These are phyloP conservation scores for Zeugodacus cucurbitae DNA, from an alignment of 1,140 invertebrate genomes.

Conservation along the genomic window DNA sequence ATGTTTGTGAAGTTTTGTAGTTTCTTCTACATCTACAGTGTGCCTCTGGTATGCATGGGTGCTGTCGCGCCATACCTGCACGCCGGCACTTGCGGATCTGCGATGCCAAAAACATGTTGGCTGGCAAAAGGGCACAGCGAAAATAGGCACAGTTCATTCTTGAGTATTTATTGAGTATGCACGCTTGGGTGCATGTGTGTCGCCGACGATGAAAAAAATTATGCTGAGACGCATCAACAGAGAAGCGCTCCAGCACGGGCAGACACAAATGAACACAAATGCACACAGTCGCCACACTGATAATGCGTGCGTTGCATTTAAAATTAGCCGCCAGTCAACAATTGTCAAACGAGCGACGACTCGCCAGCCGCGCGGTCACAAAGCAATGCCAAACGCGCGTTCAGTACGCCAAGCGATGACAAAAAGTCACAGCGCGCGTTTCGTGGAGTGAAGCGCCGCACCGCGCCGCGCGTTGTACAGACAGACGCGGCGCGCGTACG, in stretches of 20 bases:
- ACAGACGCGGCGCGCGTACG: not conserved
- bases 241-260: not conserved
- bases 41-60: not conserved
- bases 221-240: not conserved
- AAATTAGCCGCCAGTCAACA: constrained; percentile 36
- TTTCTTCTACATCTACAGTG: not conserved
- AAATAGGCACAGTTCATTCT: not conserved
- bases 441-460: not conserved
- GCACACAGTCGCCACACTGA: constrained; percentile 24
- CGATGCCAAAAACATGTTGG: no score
- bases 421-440: not conserved
- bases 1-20: not conserved
- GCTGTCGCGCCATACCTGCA: not conserved
- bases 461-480: not conserved
- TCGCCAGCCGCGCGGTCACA: not conserved
- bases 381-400: no score
- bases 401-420: not conserved
- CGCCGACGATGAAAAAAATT: not conserved
- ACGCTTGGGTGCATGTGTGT: not conserved
- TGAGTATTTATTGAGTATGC: not conserved
- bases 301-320: constrained; percentile 32
- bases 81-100: not conserved
- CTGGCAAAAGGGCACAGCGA: not conserved
- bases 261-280: not conserved
- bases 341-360: not conserved